Percentiles rank a stretch among this genome's conserved stretches.
Evolutionary conservation across 1,140 invertebrate species (phyloP).

Genomic region (Myzus persicae): DNA sequence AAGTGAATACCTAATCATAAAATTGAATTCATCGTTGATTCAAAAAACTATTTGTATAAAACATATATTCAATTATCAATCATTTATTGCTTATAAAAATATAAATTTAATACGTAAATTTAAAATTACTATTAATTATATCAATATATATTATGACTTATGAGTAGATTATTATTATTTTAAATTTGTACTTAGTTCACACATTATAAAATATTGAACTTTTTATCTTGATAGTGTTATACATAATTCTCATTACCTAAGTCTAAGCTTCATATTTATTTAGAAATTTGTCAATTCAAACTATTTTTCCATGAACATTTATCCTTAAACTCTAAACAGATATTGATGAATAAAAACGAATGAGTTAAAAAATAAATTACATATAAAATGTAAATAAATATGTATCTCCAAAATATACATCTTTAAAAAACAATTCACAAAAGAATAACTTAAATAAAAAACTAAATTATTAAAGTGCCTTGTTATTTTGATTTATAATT

Average conservation of each 20-base stretch:
- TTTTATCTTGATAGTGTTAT: not conserved
- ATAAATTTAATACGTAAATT: not conserved
- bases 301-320: not conserved
- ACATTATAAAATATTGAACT: not conserved
- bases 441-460: not conserved
- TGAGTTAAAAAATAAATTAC: not conserved
- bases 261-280: not conserved
- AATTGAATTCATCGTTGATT: not conserved
- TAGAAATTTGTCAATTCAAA: not conserved
- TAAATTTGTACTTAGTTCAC: not conserved
- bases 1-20: not conserved
- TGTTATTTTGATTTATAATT: not conserved
- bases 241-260: not conserved
- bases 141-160: not conserved
- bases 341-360: not conserved
- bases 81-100: slow-evolving; percentile 11
- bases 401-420: slow-evolving; percentile 25
- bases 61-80: not conserved
- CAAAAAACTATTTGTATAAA: not conserved
- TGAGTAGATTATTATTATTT: too few relatives aligned
- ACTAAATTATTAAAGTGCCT: not conserved
- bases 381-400: slow-evolving; percentile 2
- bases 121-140: not conserved
- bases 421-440: not conserved
- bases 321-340: not conserved